Conservation (phyloP, 2,797 vertebrate genomes). For the Diglossa cyanea region DNA sequence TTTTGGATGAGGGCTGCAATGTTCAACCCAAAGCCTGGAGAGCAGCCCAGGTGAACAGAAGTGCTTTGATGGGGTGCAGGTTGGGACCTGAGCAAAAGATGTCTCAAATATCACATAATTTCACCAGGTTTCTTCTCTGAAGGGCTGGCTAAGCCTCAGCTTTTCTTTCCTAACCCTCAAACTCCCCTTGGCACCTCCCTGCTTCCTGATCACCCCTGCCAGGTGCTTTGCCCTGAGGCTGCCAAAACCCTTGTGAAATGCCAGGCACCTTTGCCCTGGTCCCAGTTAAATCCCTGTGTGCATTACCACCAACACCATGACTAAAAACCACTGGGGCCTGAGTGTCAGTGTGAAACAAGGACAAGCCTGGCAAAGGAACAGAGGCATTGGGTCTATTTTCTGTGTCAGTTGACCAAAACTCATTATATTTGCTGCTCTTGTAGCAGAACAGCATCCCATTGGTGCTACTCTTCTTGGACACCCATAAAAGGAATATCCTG, state of each 20-base stretch:
- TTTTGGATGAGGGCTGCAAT: neutral
- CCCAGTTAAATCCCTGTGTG: neutral
- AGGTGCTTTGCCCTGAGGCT: neutral
- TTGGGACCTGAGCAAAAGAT: neutral
- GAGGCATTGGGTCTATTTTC: neutral
- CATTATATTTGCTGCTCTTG: neutral
- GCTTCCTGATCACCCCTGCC: neutral
- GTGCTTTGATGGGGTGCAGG: neutral
- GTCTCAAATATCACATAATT: neutral
- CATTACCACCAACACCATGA: rapidly evolving
- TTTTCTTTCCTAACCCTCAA: neutral
- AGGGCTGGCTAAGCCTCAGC: neutral
- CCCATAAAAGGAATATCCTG: neutral
- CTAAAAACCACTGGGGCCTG: neutral
- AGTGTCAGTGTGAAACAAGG: neutral
- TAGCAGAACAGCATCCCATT: neutral
- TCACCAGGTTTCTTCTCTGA: neutral
- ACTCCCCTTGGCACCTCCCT: neutral
- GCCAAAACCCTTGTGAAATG: neutral
- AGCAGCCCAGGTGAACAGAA: neutral
- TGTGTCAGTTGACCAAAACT: neutral
- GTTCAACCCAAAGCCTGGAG: neutral
- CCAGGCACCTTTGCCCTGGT: neutral
- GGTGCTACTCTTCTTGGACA: neutral
- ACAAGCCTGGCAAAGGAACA: neutral